Evolutionary conservation across 2,888 invertebrate genomes (phyloP), one percentile per base, ranked within the genome.

Genomic region (Azorinus chamasolen): DNA sequence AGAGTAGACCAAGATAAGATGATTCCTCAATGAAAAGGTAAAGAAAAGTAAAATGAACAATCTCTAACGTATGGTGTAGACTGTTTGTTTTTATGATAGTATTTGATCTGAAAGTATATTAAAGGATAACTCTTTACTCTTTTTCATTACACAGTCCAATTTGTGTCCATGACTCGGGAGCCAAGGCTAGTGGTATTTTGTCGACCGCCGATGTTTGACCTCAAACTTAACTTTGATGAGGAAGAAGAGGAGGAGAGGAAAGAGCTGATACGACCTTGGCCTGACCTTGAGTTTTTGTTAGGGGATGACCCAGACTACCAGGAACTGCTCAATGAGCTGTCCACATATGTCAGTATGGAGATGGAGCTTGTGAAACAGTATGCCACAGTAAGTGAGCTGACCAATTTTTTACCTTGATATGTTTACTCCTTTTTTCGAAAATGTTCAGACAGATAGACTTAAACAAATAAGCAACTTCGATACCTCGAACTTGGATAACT

Each of bases 231-330:
- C 71, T 87, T 78, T 83, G 92, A 91, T 71, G 83, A 87, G 53
- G 91, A 91, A 69, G 89, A 89, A 58, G 86, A 87, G 46, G 88
- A 87, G 39, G 89, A 89, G 32, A 85, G 87, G 50, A 62, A 83
- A 24, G 87, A 85, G 58, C 75, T 79, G 63, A 79, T 84, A 73
- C 77, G 72, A 62, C 89, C 87, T 20, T 92, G 92, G 92, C 92
- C 92, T 50, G 90, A 92, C 85, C 88, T 89, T 63, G 87, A 88
- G 46, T 87, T 87, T 64, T 78, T 92, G 10, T 89, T 92, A 51
- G 87, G 87, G 10, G 89, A 89, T 63, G 92, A 92, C 78, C 83
- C 85, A 4, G 88, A 89, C 32, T 92, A 92, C 76, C 89, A 91
- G 68, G 75, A 54, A 14, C 65, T 90, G 48, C 81, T 90, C 22